A percentile compares a stretch with the other conserved stretches of the same genome.
These are phyloP conservation scores for Lacanobia oleracea DNA, from an alignment of 2,888 invertebrate genomes.

Conservation along the genomic window DNA sequence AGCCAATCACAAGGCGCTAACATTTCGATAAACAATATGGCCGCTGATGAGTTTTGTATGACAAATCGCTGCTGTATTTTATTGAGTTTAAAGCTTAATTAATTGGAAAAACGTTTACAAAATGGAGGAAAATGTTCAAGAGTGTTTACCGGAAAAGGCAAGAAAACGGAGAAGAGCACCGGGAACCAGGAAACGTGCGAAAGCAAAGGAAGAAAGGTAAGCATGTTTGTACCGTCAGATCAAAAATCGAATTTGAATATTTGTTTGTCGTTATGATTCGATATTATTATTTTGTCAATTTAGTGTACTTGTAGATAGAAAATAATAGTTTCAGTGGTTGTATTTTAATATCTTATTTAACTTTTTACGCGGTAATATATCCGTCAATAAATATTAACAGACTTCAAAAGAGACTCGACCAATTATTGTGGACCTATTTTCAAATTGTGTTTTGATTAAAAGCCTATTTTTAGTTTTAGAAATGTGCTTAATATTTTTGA, in stretches of 20 bases:
- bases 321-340: constrained; percentile 9
- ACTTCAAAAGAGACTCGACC: constrained; percentile 11
- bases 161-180: constrained; percentile 17
- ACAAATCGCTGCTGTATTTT: constrained; percentile 17
- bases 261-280: constrained; percentile 19
- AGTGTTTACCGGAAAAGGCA: constrained; percentile 22
- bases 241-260: constrained; percentile 8
- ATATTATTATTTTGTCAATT: constrained; percentile 22
- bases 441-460: constrained; percentile 7
- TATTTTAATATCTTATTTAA: constrained; percentile 14
- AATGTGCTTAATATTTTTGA: constrained; percentile 16
- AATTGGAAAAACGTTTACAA: constrained; percentile 10
- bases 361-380: constrained; percentile 12
- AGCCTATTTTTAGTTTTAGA: constrained; percentile 19
- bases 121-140: constrained; percentile 21
- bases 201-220: constrained; percentile 18
- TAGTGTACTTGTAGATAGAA: constrained; percentile 19
- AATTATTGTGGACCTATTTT: constrained; percentile 7
- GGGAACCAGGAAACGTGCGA: constrained; percentile 12
- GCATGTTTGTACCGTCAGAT: constrained; percentile 15
- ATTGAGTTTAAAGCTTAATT: constrained; percentile 13
- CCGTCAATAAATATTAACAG: constrained; percentile 13
- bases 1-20: constrained; percentile 2
- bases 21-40: constrained; percentile 22
- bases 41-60: constrained; percentile 16